These are phyloP conservation scores for Dryocosmus kuriphilus DNA, from an alignment of 2,888 invertebrate genomes.

Conservation along the genomic window DNA sequence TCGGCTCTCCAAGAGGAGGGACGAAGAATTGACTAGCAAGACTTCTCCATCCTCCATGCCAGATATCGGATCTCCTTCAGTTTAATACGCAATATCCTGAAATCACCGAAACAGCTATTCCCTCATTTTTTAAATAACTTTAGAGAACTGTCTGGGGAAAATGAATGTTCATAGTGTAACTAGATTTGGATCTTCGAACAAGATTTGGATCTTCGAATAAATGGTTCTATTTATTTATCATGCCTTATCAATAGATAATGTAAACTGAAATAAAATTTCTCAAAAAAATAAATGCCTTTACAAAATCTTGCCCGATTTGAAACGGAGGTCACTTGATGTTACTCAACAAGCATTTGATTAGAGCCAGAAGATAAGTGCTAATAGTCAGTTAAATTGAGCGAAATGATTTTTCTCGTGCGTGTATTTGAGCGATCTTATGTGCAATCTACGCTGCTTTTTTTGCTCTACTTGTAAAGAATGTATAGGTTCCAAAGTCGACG, in stretches of 20 bases:
- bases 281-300: too few species aligned
- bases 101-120: not conserved
- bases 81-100: slow-evolving; percentile 6
- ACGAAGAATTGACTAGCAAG: not conserved
- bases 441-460: not conserved
- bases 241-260: too few species aligned
- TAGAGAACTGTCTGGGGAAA: not conserved
- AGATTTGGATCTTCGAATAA: too few species aligned
- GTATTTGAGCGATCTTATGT: not conserved
- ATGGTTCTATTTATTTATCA: too few species aligned
- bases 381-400: not conserved
- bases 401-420: slow-evolving; percentile 5
- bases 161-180: not conserved
- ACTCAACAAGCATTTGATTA: not conserved
- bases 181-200: not conserved
- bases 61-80: not conserved
- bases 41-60: not conserved
- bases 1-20: slow-evolving; percentile 10
- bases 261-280: too few species aligned
- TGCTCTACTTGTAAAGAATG: not conserved
- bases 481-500: not conserved
- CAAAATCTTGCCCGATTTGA: too few species aligned
- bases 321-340: too few species aligned
- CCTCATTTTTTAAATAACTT: not conserved
- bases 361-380: not conserved